These are phyloP conservation scores for Triops longicaudatus DNA, from an alignment of 1,140 invertebrate species.

Conservation along the genomic window DNA sequence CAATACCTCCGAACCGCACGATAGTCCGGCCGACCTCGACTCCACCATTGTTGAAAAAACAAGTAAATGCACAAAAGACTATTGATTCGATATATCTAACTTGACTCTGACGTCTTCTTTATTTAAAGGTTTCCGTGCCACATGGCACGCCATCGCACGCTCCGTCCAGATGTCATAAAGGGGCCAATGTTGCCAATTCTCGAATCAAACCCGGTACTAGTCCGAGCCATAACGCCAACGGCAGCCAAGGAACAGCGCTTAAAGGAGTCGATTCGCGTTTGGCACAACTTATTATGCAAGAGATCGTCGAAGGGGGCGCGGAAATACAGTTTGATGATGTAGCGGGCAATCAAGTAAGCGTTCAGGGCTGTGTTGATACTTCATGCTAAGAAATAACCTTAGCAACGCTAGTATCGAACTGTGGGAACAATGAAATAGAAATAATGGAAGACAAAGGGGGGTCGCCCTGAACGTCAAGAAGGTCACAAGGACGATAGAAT, in stretches of 20 bases:
- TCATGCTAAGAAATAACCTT: no score
- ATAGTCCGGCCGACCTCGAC: background rate
- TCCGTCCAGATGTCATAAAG: background rate
- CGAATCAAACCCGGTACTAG: background rate
- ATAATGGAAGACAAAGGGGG: no score
- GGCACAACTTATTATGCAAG: conserved; percentile 31
- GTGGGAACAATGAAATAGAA: no score
- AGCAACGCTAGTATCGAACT: no score
- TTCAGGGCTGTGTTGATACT: background rate
- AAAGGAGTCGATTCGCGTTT: conserved; percentile 42
- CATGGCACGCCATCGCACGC: background rate
- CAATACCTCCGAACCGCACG: background rate
- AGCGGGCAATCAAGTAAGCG: conserved; percentile 34
- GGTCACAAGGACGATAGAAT: no score
- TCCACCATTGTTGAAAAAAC: background rate
- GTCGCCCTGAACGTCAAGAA: no score
- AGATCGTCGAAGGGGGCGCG: conserved; percentile 46
- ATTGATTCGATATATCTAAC: background rate
- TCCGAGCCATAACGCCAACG: background rate
- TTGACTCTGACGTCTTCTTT: background rate
- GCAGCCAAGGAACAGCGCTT: background rate
- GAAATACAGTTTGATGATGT: conserved; percentile 48
- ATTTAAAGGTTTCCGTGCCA: background rate
- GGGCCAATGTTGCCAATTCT: background rate
- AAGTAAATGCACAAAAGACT: background rate